Percentiles rank a stretch among this genome's conserved stretches.
These are phyloP conservation scores for Perizoma affinitatum DNA, from an alignment of 2,888 invertebrate species.

Conservation along the genomic window DNA sequence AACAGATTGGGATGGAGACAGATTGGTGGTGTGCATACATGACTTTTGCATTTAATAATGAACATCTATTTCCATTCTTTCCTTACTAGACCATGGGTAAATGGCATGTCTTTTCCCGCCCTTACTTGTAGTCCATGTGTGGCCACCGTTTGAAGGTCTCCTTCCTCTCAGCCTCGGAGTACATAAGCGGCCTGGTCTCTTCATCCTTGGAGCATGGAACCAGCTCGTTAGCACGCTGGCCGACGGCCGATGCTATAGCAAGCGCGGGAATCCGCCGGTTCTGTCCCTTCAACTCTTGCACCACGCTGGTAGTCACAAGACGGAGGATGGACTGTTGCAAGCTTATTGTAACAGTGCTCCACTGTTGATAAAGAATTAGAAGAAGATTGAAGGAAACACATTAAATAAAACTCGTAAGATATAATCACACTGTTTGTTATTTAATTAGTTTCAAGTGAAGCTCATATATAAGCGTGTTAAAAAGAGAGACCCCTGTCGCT, in stretches of 20 bases:
- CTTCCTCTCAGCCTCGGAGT: conserved; percentile 94
- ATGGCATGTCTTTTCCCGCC: no score
- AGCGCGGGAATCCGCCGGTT: conserved; percentile 93
- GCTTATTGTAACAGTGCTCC: conserved; percentile 95
- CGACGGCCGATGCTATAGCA: conserved; percentile 94
- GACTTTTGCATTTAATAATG: no score
- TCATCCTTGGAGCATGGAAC: conserved; percentile 83
- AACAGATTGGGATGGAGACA: no score
- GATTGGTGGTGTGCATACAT: no score
- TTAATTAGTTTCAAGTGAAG: no score
- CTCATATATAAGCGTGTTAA: no score
- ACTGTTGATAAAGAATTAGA: conserved; percentile 82
- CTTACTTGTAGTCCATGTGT: conserved; percentile 97
- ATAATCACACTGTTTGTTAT: no score
- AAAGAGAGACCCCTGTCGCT: no score
- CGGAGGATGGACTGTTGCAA: conserved; percentile 91
- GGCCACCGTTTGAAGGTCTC: conserved; percentile 98
- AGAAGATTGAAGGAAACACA: not conserved
- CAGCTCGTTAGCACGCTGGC: conserved; percentile 92
- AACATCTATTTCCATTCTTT: no score
- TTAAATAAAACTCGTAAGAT: no score
- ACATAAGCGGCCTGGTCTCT: conserved; percentile 87
- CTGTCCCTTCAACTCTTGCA: conserved; percentile 91
- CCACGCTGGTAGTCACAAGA: conserved; percentile 90
- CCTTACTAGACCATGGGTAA: no score